Evolutionary conservation across 2,113 vertebrate species (phyloP).

Genomic region (Dasyornis broadbenti): DNA sequence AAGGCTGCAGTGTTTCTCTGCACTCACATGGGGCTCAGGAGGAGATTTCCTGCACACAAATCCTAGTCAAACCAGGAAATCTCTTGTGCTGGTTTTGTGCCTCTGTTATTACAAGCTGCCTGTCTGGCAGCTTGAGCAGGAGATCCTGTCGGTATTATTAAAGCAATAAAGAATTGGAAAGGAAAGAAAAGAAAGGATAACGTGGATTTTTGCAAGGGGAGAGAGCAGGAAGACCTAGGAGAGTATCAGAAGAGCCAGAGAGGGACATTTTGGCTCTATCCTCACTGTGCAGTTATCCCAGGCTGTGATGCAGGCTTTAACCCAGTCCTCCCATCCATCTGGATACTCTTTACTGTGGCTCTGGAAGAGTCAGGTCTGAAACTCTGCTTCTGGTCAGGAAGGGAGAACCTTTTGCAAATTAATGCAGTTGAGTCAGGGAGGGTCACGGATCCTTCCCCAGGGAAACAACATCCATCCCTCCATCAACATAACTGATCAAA

Average conservation of each 20-base stretch:
- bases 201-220: not conserved
- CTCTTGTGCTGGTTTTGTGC: not conserved
- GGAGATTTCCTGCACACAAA: not conserved
- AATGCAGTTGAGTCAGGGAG: not conserved
- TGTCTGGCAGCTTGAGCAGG: not conserved
- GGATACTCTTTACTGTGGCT: not conserved
- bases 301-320: not conserved
- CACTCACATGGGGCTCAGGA: not conserved
- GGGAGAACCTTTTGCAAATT: not conserved
- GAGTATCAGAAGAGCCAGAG: not conserved
- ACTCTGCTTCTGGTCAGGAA: not conserved
- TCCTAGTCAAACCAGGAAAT: not conserved
- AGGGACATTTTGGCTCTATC: not conserved
- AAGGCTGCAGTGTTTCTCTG: not conserved
- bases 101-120: not conserved
- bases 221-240: not conserved
- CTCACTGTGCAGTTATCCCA: not conserved
- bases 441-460: accelerated
- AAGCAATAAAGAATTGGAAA: not conserved
- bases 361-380: not conserved
- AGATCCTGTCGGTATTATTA: not conserved
- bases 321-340: not conserved
- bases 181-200: not conserved
- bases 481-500: accelerated
- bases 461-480: not conserved